Percentiles rank a stretch among this genome's conserved stretches.
Conservation (phyloP, 2,113 vertebrate species). For the Chiloscyllium plagiosum region DNA sequence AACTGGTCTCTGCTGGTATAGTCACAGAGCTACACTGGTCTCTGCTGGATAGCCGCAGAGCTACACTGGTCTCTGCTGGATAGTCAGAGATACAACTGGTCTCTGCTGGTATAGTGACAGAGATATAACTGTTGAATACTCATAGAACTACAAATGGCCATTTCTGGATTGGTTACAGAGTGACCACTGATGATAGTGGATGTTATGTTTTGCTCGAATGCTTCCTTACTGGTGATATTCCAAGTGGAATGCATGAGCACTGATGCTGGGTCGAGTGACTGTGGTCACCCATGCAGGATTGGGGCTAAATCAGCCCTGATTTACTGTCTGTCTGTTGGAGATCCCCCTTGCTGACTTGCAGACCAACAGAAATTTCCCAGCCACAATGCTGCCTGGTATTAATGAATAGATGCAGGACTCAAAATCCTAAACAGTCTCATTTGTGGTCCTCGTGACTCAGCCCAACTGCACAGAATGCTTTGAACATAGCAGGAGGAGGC, state of each 20-base stretch:
- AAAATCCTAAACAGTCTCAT: not conserved
- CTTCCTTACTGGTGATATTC: not conserved
- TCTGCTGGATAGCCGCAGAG: not conserved
- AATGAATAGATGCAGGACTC: not conserved
- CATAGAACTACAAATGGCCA: not conserved
- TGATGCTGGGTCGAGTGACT: no score
- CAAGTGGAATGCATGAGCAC: not conserved
- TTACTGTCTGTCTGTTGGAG: not conserved
- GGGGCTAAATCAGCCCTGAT: not conserved
- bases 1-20: not conserved
- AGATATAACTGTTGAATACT: not conserved
- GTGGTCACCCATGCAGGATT: not conserved
- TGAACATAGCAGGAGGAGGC: not conserved
- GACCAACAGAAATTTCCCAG: not conserved
- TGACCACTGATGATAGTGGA: no score
- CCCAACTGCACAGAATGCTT: not conserved
- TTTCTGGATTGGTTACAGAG: no score
- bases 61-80: not conserved
- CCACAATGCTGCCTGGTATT: not conserved
- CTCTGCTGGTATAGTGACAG: not conserved
- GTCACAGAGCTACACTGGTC: not conserved
- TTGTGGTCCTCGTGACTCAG: not conserved
- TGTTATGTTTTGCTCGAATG: not conserved
- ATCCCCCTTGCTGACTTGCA: not conserved
- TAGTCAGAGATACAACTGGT: not conserved